These are phyloP conservation scores for Gnathonemus echidnorhynchus DNA, from an alignment of 2,113 vertebrate genomes.

Conservation along the genomic window DNA sequence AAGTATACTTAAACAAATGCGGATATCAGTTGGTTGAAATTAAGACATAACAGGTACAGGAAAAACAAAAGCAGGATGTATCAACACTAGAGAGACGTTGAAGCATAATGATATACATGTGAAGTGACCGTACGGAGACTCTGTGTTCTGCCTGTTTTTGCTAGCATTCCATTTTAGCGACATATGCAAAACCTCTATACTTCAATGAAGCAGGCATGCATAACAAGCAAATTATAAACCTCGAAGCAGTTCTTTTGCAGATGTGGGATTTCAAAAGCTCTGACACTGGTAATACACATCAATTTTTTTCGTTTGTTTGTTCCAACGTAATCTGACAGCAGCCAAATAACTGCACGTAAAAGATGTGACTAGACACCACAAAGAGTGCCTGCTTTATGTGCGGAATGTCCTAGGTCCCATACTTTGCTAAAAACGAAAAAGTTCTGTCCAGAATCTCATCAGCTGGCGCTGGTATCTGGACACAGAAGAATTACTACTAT, in stretches of 20 bases:
- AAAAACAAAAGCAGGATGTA: not conserved
- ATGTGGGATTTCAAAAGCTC: not conserved
- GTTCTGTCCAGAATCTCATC: not conserved
- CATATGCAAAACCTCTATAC: not conserved
- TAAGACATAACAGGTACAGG: not conserved
- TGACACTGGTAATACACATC: not conserved
- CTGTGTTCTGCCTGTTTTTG: constrained; percentile 43
- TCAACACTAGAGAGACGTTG: not conserved
- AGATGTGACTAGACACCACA: not conserved
- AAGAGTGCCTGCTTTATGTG: not conserved
- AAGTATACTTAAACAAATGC: constrained; percentile 17
- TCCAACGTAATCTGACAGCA: not conserved
- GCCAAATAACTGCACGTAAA: not conserved
- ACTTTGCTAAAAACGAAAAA: not conserved
- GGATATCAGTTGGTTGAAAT: not conserved
- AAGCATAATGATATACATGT: not conserved
- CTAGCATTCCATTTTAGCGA: not conserved
- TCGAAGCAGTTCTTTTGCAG: not conserved
- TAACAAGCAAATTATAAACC: constrained; percentile 1
- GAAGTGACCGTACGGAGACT: constrained; percentile 33
- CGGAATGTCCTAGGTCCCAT: not conserved
- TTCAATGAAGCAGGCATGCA: not conserved
- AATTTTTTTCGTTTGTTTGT: not conserved
- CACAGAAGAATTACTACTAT: not conserved
- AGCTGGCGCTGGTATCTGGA: not conserved